Evolutionary conservation across 1,140 invertebrate species (phyloP).

Genomic region (Plodia interpunctella): DNA sequence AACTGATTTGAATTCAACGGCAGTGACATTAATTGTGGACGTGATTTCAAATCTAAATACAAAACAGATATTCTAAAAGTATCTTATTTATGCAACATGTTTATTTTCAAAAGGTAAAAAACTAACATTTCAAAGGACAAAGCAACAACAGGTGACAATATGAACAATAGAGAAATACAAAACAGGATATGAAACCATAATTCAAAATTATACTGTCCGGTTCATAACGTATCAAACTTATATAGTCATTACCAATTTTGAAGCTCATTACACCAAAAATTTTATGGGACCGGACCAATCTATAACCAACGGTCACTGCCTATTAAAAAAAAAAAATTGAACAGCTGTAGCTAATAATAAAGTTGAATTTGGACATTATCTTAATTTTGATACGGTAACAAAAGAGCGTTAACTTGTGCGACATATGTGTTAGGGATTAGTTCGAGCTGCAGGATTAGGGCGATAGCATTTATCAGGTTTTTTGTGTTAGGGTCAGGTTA

Average conservation of each 20-base stretch:
- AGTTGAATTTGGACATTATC: slow-evolving; percentile 67
- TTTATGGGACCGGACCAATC: slow-evolving; percentile 53
- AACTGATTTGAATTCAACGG: background rate
- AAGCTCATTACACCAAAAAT: slow-evolving; percentile 48
- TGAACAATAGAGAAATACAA: slow-evolving; percentile 11
- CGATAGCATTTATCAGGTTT: slow-evolving; percentile 37
- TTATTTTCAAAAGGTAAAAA: slow-evolving; percentile 2
- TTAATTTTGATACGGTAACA: slow-evolving; percentile 71
- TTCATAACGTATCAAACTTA: slow-evolving; percentile 40
- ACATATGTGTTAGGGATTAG: slow-evolving; percentile 50
- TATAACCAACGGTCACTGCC: slow-evolving; percentile 55
- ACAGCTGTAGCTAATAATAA: slow-evolving; percentile 67
- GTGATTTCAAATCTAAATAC: slow-evolving; percentile 8
- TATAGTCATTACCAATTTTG: slow-evolving; percentile 64
- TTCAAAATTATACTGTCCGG: slow-evolving; percentile 37
- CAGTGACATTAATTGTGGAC: background rate
- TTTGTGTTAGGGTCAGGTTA: slow-evolving; percentile 11
- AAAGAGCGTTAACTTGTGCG: slow-evolving; percentile 62
- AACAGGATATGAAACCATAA: slow-evolving; percentile 47
- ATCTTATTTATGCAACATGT: slow-evolving; percentile 20
- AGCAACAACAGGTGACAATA: slow-evolving; percentile 6
- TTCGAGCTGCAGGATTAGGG: slow-evolving; percentile 30
- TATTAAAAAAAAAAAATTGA: slow-evolving; percentile 53
- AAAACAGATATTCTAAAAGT: background rate
- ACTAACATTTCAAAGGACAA: background rate